Evolutionary conservation across 2,113 vertebrate genomes (phyloP), one percentile per base, ranked within the genome.

Genomic region (Mormyrus lacerda): DNA sequence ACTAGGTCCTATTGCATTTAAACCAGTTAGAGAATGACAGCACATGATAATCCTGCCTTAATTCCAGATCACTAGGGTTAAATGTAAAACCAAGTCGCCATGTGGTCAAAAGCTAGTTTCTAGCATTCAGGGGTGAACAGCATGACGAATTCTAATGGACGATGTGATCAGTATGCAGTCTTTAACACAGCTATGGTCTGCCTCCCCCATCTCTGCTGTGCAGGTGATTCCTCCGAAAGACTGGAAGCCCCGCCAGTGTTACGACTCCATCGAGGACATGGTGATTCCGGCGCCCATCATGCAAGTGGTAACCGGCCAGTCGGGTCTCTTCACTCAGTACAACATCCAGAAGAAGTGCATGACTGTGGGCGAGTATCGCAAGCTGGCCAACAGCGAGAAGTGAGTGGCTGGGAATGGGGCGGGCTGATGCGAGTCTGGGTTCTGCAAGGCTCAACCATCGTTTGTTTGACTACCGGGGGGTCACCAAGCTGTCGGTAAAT

Each of bases 321-420:
- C 98, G 0, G 98, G 98, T 5, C 97, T 99, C 76, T 99, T 99
- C 91, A 99, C 98, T 2, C 98, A 99, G 90, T 99, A 99, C 93
- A 99, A 99, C 94, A 99, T 99, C 90, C 98, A 99, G 95, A 99
- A 99, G 95, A 99, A 99, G 92, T 96, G 97, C 51, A 98, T 99
- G 98, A 98, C 97, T 0, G 98, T 99, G 13, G 94, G 97, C 1
- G 98, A 99, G 91, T 99, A 98, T 92, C 94, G 98, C 45, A 97
- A 97, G 88, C 95, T 98, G 92, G 98, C 98, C 89, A 99, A 99
- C 91, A 99, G 97, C 89, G 98, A 99, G 90, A 99, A 98, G 98
- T 99, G 95, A 21, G 88, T 85, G 35, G 31, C 17, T 13, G 86
- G 35, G 53, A 39, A 2, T 2, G 31, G 31, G 84, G 7, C 7